phyloP scores from a whole-genome alignment of 2,113 vertebrate genomes.

The Myocastor coypus region DNA sequence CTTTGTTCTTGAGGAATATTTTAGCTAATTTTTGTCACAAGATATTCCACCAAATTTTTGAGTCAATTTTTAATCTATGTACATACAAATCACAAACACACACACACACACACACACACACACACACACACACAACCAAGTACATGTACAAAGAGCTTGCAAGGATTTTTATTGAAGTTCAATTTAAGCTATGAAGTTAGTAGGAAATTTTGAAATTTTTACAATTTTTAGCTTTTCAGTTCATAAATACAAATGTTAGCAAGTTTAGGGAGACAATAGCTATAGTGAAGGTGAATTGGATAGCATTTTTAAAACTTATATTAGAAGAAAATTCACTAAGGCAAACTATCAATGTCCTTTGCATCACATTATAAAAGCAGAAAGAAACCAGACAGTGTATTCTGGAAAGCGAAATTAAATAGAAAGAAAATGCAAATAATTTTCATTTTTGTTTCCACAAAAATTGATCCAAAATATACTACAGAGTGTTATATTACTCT shows the following conservation, averaged over 20 bases:
- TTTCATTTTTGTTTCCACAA: background rate
- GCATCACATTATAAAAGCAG: background rate
- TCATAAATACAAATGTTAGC: background rate
- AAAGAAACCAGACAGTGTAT: background rate
- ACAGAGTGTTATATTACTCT: background rate
- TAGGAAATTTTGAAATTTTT: background rate
- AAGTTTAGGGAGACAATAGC: background rate
- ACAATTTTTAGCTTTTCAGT: background rate
- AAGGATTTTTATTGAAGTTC: background rate
- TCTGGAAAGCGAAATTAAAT: background rate
- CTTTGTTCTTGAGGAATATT: background rate
- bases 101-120: too few species aligned
- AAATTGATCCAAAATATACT: background rate
- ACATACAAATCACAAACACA: background rate
- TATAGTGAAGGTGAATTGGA: background rate
- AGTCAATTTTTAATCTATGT: background rate
- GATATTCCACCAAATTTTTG: background rate
- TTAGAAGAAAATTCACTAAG: background rate
- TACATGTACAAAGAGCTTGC: background rate
- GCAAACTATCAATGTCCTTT: background rate
- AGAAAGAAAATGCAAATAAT: background rate
- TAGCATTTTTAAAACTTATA: background rate
- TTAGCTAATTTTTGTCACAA: background rate
- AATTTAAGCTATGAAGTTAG: background rate
- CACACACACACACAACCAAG: background rate